Evolutionary conservation across 1,140 invertebrate genomes (phyloP).

Genomic region (Drosophila aff.): DNA sequence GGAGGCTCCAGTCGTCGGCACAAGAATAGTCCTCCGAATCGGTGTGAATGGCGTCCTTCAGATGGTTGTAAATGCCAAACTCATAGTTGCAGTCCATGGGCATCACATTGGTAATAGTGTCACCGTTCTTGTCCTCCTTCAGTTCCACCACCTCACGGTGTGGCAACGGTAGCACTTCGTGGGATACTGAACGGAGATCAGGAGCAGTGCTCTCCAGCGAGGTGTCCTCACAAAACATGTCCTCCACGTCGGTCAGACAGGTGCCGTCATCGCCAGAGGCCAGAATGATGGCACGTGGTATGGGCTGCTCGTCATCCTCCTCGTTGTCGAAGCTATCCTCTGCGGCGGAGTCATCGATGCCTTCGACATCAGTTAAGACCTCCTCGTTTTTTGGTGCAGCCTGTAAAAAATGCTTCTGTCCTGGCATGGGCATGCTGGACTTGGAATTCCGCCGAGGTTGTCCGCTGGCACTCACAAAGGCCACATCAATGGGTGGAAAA

Average conservation of each 20-base stretch:
- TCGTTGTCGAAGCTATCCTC: constrained; percentile 83
- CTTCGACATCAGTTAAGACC: constrained; percentile 86
- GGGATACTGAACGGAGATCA: constrained; percentile 60
- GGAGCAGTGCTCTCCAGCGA: constrained; percentile 27
- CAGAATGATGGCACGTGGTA: constrained; percentile 75
- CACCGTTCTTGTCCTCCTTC: constrained; percentile 85
- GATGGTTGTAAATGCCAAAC: constrained; percentile 76
- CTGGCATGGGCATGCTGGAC: constrained; percentile 30
- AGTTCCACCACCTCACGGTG: constrained; percentile 85
- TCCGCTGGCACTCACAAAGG: constrained; percentile 66
- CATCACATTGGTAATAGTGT: constrained; percentile 85
- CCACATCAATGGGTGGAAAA: constrained; percentile 68
- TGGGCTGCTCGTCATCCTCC: constrained; percentile 67
- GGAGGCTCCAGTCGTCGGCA: constrained; percentile 77
- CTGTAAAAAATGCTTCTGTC: constrained; percentile 48
- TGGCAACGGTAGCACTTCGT: constrained; percentile 79
- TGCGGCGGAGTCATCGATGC: constrained; percentile 85
- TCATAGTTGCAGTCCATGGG: constrained; percentile 84
- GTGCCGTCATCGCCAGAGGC: constrained; percentile 69
- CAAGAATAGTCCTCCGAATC: constrained; percentile 86
- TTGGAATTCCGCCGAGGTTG: constrained; percentile 59
- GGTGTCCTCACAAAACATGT: constrained; percentile 80
- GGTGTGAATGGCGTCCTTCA: constrained; percentile 80
- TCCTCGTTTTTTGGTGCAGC: constrained; percentile 61
- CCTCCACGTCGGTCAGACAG: constrained; percentile 84